Conservation (phyloP, 2,888 invertebrate species). For the Alentia gelatinosa region DNA sequence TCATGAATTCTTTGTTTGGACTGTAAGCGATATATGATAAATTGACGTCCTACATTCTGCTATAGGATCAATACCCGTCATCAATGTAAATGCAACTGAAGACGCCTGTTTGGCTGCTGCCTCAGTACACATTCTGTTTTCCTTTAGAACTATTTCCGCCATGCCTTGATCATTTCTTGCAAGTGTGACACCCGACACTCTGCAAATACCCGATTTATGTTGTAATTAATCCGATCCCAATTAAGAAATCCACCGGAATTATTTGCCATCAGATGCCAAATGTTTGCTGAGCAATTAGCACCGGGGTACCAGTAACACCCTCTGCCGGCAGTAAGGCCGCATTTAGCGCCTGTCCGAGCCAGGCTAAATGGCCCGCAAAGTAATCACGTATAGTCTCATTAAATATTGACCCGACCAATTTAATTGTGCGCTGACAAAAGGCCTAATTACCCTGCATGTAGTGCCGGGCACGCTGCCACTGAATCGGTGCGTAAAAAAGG, state of each 20-base stretch:
- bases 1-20: too few species aligned
- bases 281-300: slow-evolving; percentile 2
- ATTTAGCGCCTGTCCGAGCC: neutral
- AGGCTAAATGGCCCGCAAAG: neutral
- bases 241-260: neutral
- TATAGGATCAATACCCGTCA: too few species aligned
- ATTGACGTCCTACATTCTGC: too few species aligned
- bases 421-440: neutral
- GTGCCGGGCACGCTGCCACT: neutral
- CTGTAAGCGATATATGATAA: too few species aligned
- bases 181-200: neutral
- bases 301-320: neutral
- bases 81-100: too few species aligned
- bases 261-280: neutral
- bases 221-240: neutral
- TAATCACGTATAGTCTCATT: slow-evolving; percentile 11
- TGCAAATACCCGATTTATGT: neutral
- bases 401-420: slow-evolving; percentile 2
- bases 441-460: neutral
- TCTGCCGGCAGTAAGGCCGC: neutral
- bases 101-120: too few species aligned
- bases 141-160: neutral
- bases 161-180: neutral
- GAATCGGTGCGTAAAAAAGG: neutral
- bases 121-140: neutral